Base-by-base conservation (phyloP, 2,797 vertebrate species). In the Phalanger gymnotis region DNA sequence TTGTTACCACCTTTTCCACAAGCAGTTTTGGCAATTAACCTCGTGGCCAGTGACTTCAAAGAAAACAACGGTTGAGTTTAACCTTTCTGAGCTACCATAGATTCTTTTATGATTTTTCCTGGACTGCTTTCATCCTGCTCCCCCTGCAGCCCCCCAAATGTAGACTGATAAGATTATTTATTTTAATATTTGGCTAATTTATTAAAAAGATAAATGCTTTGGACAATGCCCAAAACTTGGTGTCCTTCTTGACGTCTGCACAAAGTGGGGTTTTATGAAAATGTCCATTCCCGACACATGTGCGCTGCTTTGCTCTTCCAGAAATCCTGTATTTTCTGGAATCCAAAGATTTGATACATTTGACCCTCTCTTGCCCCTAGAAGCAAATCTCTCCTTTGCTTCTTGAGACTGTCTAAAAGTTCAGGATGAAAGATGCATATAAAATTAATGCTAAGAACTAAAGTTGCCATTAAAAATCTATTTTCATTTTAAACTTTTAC, bases 1-100 rank as follows among this genome's bases (percentile, higher is more conserved):
- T 99, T 99, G 99, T 99, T 99, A 99, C 99, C 99, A 99, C 99
- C 99, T 99, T 99, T 99, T 99, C 98, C 99, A 99, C 99, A 99
- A 99, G 99, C 98, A 97, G 98, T 99, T 99, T 99, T 99, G 98
- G 99, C 99, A 99, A 99, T 99, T 99, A 99, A 99, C 99, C 99
- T 99, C 98, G 95, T 98, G 99, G 99, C 99, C 98, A 98, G 98
- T 97, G 97, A 99, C 99, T 99, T 99, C 99, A 99, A 99, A 99
- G 99, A 98, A 96, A 98, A 98, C 98, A 98, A 99, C 98, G 98
- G 98, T 98, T 98, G 98, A 99, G 99, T 99, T 99, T 99, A 99
- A 99, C 99, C 99, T 99, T 97, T 97, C 98, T 98, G 98, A 99
- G 99, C 99, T 99, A 98, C 98, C 98, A 97, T 0, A 99, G 99